These are phyloP conservation scores for Oenanthe melanoleuca DNA, from an alignment of 2,113 vertebrate genomes.

Conservation along the genomic window DNA sequence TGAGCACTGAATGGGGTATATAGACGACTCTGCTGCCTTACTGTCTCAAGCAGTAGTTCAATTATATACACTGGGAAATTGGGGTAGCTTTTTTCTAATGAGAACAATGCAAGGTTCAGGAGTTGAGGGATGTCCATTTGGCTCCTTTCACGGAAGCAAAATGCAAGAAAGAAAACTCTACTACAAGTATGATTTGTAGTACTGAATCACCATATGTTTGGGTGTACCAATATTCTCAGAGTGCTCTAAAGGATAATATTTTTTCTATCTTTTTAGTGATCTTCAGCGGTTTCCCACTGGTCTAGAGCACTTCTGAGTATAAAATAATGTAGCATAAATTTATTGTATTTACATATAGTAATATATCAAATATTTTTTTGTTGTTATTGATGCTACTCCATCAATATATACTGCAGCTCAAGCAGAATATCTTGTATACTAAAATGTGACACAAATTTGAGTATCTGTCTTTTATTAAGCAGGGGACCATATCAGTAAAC, in stretches of 20 bases:
- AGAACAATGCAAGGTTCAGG: neutral
- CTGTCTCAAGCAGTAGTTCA: neutral
- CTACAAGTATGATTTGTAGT: slow-evolving; percentile 10
- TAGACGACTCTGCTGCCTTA: neutral
- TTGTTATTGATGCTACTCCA: neutral
- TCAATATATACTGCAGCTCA: neutral
- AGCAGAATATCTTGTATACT: neutral
- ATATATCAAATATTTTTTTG: neutral
- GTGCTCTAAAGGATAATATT: neutral
- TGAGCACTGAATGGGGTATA: neutral
- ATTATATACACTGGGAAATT: neutral
- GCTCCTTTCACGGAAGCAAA: neutral
- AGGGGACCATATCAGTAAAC: neutral
- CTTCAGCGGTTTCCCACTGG: neutral
- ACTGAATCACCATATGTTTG: neutral
- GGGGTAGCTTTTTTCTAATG: neutral
- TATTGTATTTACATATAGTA: neutral
- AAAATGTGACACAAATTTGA: neutral
- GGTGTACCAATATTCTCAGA: neutral
- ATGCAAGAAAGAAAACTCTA: neutral
- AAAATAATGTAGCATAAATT: neutral
- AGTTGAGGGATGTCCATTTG: neutral
- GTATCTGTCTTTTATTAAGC: neutral
- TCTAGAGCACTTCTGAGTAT: neutral
- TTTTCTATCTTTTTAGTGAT: neutral